Evolutionary conservation across 2,888 invertebrate species (phyloP).

Genomic region (Cryptocephalus moraei): DNA sequence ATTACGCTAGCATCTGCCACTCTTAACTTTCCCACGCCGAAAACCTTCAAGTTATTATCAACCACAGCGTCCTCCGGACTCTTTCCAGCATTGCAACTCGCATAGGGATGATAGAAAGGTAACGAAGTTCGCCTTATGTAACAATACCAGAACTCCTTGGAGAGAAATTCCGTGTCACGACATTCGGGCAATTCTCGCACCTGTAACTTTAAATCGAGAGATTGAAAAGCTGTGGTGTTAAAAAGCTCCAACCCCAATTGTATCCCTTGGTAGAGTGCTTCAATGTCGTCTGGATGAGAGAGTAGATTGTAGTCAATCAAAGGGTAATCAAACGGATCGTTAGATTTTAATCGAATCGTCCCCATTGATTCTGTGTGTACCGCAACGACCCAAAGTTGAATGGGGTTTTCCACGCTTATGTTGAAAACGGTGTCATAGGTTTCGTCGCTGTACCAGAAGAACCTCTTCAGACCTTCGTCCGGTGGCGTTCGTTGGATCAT

Average conservation of each 20-base stretch:
- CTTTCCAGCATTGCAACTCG: conserved; percentile 39
- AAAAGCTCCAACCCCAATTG: conserved; percentile 34
- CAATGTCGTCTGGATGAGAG: conserved; percentile 41
- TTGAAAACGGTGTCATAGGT: conserved; percentile 30
- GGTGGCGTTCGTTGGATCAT: background rate
- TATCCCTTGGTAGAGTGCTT: conserved; percentile 42
- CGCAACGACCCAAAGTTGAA: conserved; percentile 18
- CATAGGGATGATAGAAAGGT: conserved; percentile 50
- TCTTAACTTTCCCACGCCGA: conserved; percentile 46
- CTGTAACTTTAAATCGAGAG: conserved; percentile 36
- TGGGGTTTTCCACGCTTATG: conserved; percentile 22
- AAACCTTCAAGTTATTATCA: conserved; percentile 47
- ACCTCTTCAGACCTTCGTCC: conserved; percentile 5
- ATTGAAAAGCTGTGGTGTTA: conserved; percentile 41
- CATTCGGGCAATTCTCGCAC: conserved; percentile 32
- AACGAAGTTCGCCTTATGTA: conserved; percentile 30
- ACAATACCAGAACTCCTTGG: conserved; percentile 59
- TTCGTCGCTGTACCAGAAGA: conserved; percentile 17
- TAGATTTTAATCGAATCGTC: conserved; percentile 41
- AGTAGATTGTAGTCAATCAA: conserved; percentile 58
- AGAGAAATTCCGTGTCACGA: conserved; percentile 20
- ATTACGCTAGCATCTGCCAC: conserved; percentile 57
- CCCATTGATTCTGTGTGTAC: conserved; percentile 40
- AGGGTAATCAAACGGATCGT: conserved; percentile 33
- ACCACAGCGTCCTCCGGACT: conserved; percentile 49